phyloP scores from a whole-genome alignment of 2,888 invertebrate species.

The Eupithecia subfuscata region DNA sequence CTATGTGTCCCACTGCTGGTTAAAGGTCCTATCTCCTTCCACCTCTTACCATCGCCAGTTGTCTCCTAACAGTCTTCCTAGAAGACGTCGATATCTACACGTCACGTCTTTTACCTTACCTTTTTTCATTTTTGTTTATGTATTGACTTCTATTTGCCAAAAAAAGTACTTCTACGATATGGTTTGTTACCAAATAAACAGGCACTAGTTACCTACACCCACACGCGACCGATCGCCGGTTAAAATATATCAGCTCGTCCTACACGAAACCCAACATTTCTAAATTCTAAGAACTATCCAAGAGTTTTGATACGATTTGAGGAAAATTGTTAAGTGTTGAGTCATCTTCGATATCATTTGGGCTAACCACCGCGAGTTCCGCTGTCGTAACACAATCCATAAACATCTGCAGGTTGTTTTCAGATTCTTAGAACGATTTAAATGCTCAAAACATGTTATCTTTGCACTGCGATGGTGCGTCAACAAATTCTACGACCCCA shows the following conservation, averaged over 20 bases:
- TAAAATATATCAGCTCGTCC: constrained; percentile 14
- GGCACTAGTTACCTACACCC: not conserved
- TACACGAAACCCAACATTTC: constrained; percentile 14
- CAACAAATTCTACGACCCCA: not conserved
- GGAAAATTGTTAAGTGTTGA: constrained; percentile 34
- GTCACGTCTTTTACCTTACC: not conserved
- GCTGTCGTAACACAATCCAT: constrained; percentile 31
- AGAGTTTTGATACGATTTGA: constrained; percentile 27
- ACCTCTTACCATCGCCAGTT: not conserved
- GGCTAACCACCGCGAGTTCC: constrained; percentile 28
- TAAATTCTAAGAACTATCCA: constrained; percentile 17
- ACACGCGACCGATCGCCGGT: constrained; percentile 12
- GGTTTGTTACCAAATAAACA: not conserved
- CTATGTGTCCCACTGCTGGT: not conserved
- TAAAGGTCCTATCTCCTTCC: not conserved
- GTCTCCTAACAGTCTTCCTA: not conserved
- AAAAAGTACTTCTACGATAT: not conserved
- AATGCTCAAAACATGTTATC: constrained; percentile 5
- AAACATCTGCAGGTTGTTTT: constrained; percentile 30
- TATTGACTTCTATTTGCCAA: not conserved
- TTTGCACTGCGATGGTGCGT: constrained; percentile 1
- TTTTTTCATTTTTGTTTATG: not conserved
- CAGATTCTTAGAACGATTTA: not conserved
- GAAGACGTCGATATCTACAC: not conserved
- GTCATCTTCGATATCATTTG: constrained; percentile 37